Evolutionary conservation across 1,140 invertebrate genomes (phyloP), one percentile per base, ranked within the genome.

Genomic region (Apis dorsata): DNA sequence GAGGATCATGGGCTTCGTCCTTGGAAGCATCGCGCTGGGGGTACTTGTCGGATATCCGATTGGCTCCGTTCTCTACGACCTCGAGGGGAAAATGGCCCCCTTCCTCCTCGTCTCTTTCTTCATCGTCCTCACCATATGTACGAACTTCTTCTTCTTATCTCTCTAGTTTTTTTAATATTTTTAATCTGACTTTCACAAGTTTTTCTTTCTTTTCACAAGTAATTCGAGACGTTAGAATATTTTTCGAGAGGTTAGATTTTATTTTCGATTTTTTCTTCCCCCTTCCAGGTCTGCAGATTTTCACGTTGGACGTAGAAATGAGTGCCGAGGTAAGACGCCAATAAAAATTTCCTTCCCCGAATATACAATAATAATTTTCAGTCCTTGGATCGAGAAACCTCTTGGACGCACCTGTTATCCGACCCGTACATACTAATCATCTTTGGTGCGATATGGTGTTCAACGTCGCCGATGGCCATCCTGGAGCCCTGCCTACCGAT

Each of bases 401-500:
- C 94, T 63, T 96, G 95, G 95, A 91, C 91, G 5, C 91, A 93
- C 15, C 91, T 97, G 8, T 87, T 96, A 9, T 93, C 94, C 57
- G 95, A 96, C 88, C 93, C 94, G 72, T 94, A 95, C 82, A 95
- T 96, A 53, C 84, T 96, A 53, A 94, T 96, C 69, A 95, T 95
- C 74, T 94, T 95, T 49, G 95, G 96, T 19, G 95, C 96, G 13
- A 97, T 98, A 84, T 97, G 95, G 91, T 92, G 97, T 13, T 96
- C 96, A 7, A 97, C 97, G 0, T 96, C 96, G 2, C 95, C 96
- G 0, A 97, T 98, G 95, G 97, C 97, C 15, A 96, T 97, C 85
- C 90, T 98, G 71, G 97, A 98, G 90, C 96, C 97, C 0, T 97
- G 96, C 89, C 91, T 98, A n/a, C 97, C 97, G 2, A 95, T 97